Conservation (phyloP, 2,797 vertebrate genomes). For the Pangasius djambal region DNA sequence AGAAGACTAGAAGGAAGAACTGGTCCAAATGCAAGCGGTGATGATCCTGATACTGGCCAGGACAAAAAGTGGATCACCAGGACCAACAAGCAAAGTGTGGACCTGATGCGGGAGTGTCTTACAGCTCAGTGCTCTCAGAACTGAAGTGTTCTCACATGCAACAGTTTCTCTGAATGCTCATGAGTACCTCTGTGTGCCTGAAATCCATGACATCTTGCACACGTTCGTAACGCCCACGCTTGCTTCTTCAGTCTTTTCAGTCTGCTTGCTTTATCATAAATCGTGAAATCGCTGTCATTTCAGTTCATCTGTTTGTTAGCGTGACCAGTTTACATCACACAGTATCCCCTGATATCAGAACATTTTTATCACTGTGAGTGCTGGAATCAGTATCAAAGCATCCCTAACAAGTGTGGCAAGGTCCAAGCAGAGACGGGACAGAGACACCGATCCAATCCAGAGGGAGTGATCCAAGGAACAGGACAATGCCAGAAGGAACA, state of each 20-base stretch:
- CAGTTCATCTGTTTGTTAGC: too few relatives aligned
- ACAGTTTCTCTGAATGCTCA: too few relatives aligned
- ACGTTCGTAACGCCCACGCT: too few relatives aligned
- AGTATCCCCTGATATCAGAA: too few relatives aligned
- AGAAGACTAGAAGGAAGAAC: not conserved
- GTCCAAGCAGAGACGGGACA: not conserved
- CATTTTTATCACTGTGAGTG: not conserved
- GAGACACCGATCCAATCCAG: not conserved
- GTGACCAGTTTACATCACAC: too few relatives aligned
- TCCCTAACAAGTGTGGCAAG: not conserved
- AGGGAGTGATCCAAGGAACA: not conserved
- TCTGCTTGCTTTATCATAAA: too few relatives aligned
- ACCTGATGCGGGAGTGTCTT: not conserved
- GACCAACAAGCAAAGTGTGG: not conserved
- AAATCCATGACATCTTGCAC: too few relatives aligned
- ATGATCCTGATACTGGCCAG: not conserved
- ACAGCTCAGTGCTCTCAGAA: too few relatives aligned
- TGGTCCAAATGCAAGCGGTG: not conserved
- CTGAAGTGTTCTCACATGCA: too few relatives aligned
- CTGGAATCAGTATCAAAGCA: not conserved
- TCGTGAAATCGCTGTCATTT: too few relatives aligned
- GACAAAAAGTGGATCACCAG: not conserved
- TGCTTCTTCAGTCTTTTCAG: too few relatives aligned
- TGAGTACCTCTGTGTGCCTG: too few relatives aligned
- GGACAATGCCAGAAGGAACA: not conserved